phyloP scores from a whole-genome alignment of 1,140 invertebrate species.

The Uloborus diversus region DNA sequence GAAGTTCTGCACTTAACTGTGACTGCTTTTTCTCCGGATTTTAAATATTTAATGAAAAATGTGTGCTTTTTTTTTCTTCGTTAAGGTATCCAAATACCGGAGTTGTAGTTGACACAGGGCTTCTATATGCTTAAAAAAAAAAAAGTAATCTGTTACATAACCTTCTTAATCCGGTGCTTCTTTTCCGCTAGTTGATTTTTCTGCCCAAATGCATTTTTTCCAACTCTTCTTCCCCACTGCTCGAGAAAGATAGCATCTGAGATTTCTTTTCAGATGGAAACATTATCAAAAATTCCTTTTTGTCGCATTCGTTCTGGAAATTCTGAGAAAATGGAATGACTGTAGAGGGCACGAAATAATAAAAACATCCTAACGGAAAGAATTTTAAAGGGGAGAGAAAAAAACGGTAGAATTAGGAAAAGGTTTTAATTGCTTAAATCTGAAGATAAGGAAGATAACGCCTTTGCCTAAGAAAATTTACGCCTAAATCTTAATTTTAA shows the following conservation, averaged over 20 bases:
- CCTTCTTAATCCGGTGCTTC: not conserved
- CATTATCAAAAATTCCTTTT: constrained; percentile 49
- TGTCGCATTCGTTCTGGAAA: not conserved
- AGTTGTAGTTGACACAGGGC: not conserved
- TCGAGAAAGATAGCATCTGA: constrained; percentile 22
- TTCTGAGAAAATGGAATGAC: no score
- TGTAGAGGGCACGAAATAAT: no score
- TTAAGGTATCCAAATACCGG: not conserved
- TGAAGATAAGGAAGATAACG: no score
- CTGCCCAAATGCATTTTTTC: not conserved
- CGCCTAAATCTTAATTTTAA: no score
- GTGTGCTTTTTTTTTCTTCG: constrained; percentile 13
- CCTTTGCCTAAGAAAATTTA: no score
- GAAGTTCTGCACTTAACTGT: not conserved
- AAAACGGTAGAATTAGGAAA: no score
- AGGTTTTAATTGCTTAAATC: no score
- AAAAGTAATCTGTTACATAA: constrained; percentile 36
- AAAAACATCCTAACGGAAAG: no score
- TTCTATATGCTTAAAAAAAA: not conserved
- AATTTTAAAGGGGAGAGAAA: no score
- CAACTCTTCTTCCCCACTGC: not conserved
- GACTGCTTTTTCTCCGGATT: constrained; percentile 1
- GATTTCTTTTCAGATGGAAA: not conserved
- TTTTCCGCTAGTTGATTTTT: constrained; percentile 36
- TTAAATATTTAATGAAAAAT: constrained; percentile 50